phyloP scores from a whole-genome alignment of 1,140 invertebrate genomes.

The Phortica variegata region DNA sequence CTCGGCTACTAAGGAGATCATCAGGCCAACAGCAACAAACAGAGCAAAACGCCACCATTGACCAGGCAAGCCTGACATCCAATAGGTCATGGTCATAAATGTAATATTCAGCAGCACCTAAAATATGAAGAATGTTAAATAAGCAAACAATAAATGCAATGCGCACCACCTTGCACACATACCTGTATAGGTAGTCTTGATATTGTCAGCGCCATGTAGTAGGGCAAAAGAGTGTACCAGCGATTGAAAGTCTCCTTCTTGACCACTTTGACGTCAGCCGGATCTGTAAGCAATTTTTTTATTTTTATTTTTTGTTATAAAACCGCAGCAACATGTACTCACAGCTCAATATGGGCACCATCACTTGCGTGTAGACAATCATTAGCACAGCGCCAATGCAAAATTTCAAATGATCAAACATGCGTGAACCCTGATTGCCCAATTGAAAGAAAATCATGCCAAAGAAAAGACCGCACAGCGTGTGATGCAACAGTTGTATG shows the following conservation, averaged over 20 bases:
- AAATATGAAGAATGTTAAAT: conserved; percentile 8
- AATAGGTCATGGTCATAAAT: conserved; percentile 63
- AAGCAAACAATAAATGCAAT: too few species aligned
- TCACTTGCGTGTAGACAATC: conserved; percentile 67
- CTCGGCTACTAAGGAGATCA: conserved; percentile 64
- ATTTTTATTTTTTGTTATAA: background rate
- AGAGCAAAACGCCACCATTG: conserved; percentile 59
- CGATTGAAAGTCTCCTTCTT: conserved; percentile 81
- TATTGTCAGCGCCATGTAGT: conserved; percentile 75
- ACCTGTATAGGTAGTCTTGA: conserved; percentile 65
- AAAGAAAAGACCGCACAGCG: conserved; percentile 60
- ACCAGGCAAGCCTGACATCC: conserved; percentile 63
- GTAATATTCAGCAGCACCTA: conserved; percentile 61
- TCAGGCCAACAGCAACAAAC: conserved; percentile 62
- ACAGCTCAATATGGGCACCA: conserved; percentile 66
- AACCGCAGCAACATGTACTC: conserved; percentile 36
- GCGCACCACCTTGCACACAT: conserved; percentile 8
- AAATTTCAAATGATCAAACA: conserved; percentile 69
- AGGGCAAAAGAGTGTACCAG: conserved; percentile 78
- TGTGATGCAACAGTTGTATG: conserved; percentile 65
- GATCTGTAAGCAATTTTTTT: conserved; percentile 61
- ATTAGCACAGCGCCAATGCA: conserved; percentile 66
- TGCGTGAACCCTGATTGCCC: conserved; percentile 64
- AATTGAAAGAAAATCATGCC: conserved; percentile 62
- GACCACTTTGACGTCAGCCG: conserved; percentile 76